Evolutionary conservation across 2,888 invertebrate genomes (phyloP).

Genomic region (Pristionchus exspectatus): DNA sequence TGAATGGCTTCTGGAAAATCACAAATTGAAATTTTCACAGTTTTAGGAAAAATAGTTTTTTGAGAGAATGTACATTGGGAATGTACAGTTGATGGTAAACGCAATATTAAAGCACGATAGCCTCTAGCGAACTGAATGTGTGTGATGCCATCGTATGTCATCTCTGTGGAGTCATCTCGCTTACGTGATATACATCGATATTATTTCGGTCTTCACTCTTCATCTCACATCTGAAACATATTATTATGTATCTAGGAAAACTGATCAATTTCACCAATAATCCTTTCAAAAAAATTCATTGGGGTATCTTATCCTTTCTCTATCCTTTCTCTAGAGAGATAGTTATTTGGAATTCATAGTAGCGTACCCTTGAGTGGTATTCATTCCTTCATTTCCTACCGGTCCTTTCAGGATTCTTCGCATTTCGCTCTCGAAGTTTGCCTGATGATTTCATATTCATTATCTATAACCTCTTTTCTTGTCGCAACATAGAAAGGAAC

Average conservation of each 20-base stretch:
- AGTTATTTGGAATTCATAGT: background rate
- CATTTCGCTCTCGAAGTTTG: conserved; percentile 29
- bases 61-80: conserved; percentile 2
- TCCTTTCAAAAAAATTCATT: background rate
- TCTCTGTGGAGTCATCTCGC: background rate
- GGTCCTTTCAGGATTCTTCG: background rate
- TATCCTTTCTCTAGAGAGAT: too few species aligned
- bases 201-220: background rate
- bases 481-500: background rate
- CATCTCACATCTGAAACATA: background rate
- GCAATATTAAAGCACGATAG: background rate
- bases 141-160: background rate
- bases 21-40: background rate
- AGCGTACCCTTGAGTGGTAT: background rate
- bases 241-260: background rate
- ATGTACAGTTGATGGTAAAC: background rate
- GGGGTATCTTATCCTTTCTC: background rate
- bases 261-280: background rate
- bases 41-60: background rate
- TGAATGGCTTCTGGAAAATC: conserved; percentile 7
- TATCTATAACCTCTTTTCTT: background rate
- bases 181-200: background rate
- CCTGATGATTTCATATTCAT: background rate
- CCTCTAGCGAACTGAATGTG: conserved; percentile 11
- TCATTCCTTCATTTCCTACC: background rate